Base-by-base conservation (phyloP, 2,888 invertebrate species). In the Spisula subtruncata region DNA sequence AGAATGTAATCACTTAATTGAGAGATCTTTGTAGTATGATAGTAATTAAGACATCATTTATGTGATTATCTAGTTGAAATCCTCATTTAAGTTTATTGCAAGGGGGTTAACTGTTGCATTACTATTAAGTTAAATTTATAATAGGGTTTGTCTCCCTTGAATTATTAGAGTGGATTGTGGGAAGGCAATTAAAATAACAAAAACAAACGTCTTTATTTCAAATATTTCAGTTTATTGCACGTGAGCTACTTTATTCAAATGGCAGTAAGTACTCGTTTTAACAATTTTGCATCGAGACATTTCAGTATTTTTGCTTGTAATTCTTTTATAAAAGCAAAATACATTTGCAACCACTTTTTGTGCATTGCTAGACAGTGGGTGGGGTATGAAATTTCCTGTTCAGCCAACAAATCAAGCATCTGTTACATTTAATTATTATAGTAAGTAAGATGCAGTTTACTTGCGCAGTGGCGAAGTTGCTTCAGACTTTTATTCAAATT, bases 181-280 rank as follows among this genome's bases (percentile, higher is more conserved):
- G 75, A 75, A 66, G 56, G 56, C 56, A 56, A 56, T 56, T 56
- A 56, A 56, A 56, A 56, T 56, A 56, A 66, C 60, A 66, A 66
- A 0, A 51, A 12, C 5, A 10, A 25, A 4, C 60, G 4, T 41
- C 41, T 41, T 41, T 41, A 41, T 41, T 8, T 41, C 41, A 41
- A 41, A 41, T 41, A 41, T 41, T 41, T 8, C 8, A 41, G n/a
- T 2, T 51, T 25, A n/a, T n/a, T 66, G 25, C n/a, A 56, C 18
- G n/a, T 66, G 60, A 66, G n/a, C 51, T 16, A 16, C 10, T 66
- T 25, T 66, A 4, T 66, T n/a, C 0, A 10, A 2, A 25, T 66
- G 6, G 25, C 60, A 66, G 60, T 66, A 66, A 66, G 60, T 66
- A 66, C 25, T n/a, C 2, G 25, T 66, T 12, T 66, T 6, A 14